Conservation (phyloP, 2,113 vertebrate species). For the Ptilonorhynchus violaceus region DNA sequence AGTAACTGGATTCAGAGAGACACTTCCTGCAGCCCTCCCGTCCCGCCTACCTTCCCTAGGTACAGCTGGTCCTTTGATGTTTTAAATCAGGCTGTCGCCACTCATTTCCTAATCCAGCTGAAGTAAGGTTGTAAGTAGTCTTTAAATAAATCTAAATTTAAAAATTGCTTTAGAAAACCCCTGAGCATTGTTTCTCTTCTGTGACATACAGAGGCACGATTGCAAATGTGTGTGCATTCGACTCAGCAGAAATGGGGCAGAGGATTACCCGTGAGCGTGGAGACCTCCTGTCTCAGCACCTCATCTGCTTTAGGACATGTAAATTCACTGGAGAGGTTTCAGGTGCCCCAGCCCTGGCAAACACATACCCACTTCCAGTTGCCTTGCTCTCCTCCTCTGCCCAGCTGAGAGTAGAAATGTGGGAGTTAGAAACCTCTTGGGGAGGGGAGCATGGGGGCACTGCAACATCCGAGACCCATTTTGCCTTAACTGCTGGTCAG, state of each 20-base stretch:
- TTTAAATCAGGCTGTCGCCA: not conserved
- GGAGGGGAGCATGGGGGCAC: not conserved
- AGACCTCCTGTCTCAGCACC: not conserved
- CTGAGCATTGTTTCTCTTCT: not conserved
- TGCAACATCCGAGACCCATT: not conserved
- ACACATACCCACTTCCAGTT: fast-evolving
- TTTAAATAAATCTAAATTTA: not conserved
- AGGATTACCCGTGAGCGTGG: not conserved
- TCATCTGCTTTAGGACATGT: not conserved
- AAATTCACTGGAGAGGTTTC: not conserved
- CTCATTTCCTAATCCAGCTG: not conserved
- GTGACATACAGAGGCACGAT: not conserved
- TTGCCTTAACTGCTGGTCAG: not conserved
- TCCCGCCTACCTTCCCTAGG: not conserved
- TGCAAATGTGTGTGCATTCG: fast-evolving
- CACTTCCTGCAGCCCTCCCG: not conserved
- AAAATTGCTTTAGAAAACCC: not conserved
- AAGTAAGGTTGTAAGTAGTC: not conserved
- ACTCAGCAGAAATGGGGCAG: not conserved
- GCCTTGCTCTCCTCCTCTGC: not conserved
- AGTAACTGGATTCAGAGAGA: not conserved
- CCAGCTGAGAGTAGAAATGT: not conserved
- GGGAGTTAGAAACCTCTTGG: not conserved
- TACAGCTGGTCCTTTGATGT: not conserved
- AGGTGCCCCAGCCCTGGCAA: not conserved